phyloP scores from a whole-genome alignment of 2,888 invertebrate genomes.

The Cheilosia soror region DNA sequence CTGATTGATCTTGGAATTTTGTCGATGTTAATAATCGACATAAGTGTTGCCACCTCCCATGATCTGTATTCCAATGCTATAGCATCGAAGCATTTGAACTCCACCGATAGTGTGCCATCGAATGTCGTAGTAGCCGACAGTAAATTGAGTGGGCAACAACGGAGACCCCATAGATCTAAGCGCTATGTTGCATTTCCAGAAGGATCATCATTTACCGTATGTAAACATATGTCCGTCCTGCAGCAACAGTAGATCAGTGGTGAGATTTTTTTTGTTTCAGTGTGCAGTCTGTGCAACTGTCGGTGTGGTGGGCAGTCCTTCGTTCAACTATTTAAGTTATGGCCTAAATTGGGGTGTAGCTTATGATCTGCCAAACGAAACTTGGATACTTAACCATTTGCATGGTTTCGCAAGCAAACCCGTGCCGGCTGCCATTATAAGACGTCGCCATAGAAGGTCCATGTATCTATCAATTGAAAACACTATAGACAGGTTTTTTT shows the following conservation, averaged over 20 bases:
- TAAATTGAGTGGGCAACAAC: not conserved
- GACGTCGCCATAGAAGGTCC: conserved; percentile 83
- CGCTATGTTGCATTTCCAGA: conserved; percentile 85
- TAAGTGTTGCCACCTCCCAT: not conserved
- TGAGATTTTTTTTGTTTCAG: conserved; percentile 77
- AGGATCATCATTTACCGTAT: conserved; percentile 85
- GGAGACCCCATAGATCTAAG: conserved; percentile 76
- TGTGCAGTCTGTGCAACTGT: conserved; percentile 87
- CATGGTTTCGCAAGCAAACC: conserved; percentile 80
- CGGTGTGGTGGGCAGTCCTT: conserved; percentile 86
- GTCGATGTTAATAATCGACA: not conserved
- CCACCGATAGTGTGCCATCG: not conserved
- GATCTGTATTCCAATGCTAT: not conserved
- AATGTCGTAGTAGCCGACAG: not conserved
- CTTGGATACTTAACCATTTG: conserved; percentile 83
- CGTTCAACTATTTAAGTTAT: conserved; percentile 86
- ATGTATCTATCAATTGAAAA: conserved; percentile 81
- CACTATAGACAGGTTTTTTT: conserved; percentile 87
- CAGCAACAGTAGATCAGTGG: not conserved
- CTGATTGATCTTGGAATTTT: not conserved
- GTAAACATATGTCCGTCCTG: conserved; percentile 74
- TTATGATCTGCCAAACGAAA: conserved; percentile 86
- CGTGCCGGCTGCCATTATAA: conserved; percentile 82
- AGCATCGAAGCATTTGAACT: not conserved
- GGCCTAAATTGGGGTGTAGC: conserved; percentile 89